Percentiles rank a stretch among this genome's conserved stretches.
These are phyloP conservation scores for Mustela nigripes DNA, from an alignment of 2,113 vertebrate species.

Conservation along the genomic window DNA sequence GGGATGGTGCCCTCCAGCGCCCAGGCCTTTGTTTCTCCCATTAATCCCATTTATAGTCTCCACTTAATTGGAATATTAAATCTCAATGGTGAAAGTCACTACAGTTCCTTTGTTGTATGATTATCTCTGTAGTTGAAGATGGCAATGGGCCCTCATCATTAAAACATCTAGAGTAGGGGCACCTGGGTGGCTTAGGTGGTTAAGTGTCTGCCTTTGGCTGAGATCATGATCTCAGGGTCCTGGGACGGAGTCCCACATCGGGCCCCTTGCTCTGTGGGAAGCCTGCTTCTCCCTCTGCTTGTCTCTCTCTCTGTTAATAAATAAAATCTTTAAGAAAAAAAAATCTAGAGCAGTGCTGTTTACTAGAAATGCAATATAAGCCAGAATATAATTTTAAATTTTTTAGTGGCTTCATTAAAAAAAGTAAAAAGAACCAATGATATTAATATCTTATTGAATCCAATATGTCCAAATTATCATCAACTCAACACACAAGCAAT, in stretches of 20 bases:
- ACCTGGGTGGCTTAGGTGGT: background rate
- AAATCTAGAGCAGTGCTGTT: background rate
- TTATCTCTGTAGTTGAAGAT: background rate
- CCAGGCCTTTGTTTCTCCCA: background rate
- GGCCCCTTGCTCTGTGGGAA: too few species aligned
- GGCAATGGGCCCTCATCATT: background rate
- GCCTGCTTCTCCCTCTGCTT: too few species aligned
- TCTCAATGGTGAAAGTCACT: background rate
- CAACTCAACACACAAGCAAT: background rate
- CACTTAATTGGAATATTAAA: conserved; percentile 40
- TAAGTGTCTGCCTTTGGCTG: background rate
- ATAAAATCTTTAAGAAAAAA: too few species aligned
- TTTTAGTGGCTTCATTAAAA: background rate
- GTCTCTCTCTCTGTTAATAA: too few species aligned
- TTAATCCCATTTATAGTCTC: background rate
- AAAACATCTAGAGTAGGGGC: background rate
- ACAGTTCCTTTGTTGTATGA: background rate
- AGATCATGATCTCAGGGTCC: too few species aligned
- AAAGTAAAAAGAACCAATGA: background rate
- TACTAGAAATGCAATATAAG: background rate
- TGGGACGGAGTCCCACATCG: too few species aligned
- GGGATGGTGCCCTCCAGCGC: background rate
- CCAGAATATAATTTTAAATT: background rate
- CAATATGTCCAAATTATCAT: background rate
- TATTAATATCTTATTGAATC: background rate